Evolutionary conservation across 2,888 invertebrate species (phyloP), one percentile per base, ranked within the genome.

Genomic region (Orthonevra nobilis): DNA sequence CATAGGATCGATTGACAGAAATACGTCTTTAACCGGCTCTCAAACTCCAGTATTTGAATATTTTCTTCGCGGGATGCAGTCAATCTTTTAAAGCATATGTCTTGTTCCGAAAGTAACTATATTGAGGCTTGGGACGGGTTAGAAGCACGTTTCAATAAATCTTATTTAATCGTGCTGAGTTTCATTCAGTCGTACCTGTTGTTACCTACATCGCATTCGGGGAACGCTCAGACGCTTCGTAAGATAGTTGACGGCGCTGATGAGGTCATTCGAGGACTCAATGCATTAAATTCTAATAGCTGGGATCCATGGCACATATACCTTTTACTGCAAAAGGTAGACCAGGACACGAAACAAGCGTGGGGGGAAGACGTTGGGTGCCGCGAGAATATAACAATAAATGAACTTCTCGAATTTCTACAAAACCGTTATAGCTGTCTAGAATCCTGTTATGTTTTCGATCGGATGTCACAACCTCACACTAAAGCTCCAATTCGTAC

Each of bases 1-100:
- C 36, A 61, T 40, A 17, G 72, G 66, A 26, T 38, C 81, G 14
- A 52, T 75, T 1, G 63, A 68, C 15, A 46, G 56, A 14, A 82
- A 64, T 19, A 3, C 48, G 9, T 56, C 42, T 2, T 28, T 75
- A 7, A 72, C 75, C 6, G 42, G 56, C 4, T 64, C 72, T 2
- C 75, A 81, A 20, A 81, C 74, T 79, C 14, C 38, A 81, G 20
- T 68, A 75, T 32, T 17, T 81, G 3, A 81, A 75, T 61, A 1
- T 70, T 81, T 9, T 23, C 77, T 12, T 52, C 19, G 15, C 70
- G 30, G 5, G 23, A 23, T 3, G 73, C 73, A 9, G 81, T 73
- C 6, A 46, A 60, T n/a, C 12, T 81, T 6, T 56, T 74, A 30
- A 61, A 61, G 19, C 61, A 79, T 20, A 60, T 81, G 9, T 72